Evolutionary conservation across 2,113 vertebrate species (phyloP).

Genomic region (Hippoglossus stenolepis): DNA sequence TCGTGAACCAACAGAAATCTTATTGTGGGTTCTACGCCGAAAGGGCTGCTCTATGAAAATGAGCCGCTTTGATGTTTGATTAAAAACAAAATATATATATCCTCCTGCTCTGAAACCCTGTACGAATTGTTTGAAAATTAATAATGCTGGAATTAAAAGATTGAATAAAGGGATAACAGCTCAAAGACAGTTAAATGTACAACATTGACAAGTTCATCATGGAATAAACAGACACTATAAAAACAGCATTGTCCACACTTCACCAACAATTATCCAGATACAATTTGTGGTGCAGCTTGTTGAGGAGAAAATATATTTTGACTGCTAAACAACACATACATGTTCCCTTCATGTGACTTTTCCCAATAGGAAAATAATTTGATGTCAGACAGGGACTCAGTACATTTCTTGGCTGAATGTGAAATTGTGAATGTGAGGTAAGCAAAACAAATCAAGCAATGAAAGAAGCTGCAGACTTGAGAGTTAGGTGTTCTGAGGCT

Average conservation of each 20-base stretch:
- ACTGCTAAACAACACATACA: not conserved
- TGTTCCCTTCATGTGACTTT: not conserved
- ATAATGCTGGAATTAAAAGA: slow-evolving; percentile 59
- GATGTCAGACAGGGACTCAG: slow-evolving; percentile 31
- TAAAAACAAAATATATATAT: slow-evolving; percentile 71
- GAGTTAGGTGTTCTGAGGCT: slow-evolving; percentile 39
- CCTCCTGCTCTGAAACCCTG: slow-evolving; percentile 49
- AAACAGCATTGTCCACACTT: not conserved
- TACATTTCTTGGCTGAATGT: slow-evolving; percentile 49
- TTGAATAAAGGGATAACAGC: slow-evolving; percentile 46
- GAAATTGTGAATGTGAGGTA: slow-evolving; percentile 46
- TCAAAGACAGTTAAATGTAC: slow-evolving; percentile 28
- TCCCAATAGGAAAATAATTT: slow-evolving; percentile 12
- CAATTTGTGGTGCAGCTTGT: slow-evolving; percentile 21
- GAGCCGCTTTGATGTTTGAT: slow-evolving; percentile 78
- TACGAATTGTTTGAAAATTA: slow-evolving; percentile 67
- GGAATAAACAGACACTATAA: slow-evolving; percentile 15
- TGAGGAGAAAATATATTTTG: not conserved
- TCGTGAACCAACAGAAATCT: slow-evolving; percentile 62
- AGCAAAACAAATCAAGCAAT: slow-evolving; percentile 45
- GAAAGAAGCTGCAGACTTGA: slow-evolving; percentile 33
- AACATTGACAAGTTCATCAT: slow-evolving; percentile 42
- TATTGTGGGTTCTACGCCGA: slow-evolving; percentile 58
- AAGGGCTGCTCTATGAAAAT: slow-evolving; percentile 68
- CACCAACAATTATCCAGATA: slow-evolving; percentile 21